Evolutionary conservation across 2,797 vertebrate genomes (phyloP), one percentile per base, ranked within the genome.

Genomic region (Saguinus oedipus): DNA sequence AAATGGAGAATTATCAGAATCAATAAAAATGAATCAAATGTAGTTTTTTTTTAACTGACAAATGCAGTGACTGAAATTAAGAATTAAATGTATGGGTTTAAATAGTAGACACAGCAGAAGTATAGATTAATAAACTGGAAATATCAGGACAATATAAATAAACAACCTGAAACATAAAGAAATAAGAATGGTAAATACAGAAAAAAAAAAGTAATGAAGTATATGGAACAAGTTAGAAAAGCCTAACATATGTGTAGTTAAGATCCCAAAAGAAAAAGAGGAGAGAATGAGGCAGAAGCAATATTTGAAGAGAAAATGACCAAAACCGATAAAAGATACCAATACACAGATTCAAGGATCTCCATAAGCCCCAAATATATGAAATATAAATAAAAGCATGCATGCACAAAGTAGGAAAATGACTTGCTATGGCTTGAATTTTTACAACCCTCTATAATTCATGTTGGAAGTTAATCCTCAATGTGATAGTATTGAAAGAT

Each of bases 251-350:
- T 57, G 15, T 68, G 11, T 48, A 75, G 53, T 50, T 61, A 48
- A 90, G 53, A 72, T 78, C 6, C 8, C 7, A 42, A 78, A 94
- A 81, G 44, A 26, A 90, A 93, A 68, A 74, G 27, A 5, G 36
- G 14, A 90, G 24, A 80, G 11, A 74, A 80, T 75, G 24, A 93
- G 2, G 13, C 19, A 57, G 42, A 92, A 88, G 75, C 6, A 85
- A 74, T 86, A 79, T 64, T 88, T 91, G 27, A 95, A 88, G n/a
- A 79, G 27, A 78, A 96, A 95, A 59, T 75, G 6, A 13, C 7
- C 30, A 88, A 84, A 19, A 44, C 4, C 53, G 9, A 50, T 39
- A 88, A 93, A 81, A 44, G 24, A 72, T 13, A 81, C 46, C 4
- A 7, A 42, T 46, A 12, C 26, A 50, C 5, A 93, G 27, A 74